These are phyloP conservation scores for Rhinogobius similis DNA, from an alignment of 2,113 vertebrate genomes.

Conservation along the genomic window DNA sequence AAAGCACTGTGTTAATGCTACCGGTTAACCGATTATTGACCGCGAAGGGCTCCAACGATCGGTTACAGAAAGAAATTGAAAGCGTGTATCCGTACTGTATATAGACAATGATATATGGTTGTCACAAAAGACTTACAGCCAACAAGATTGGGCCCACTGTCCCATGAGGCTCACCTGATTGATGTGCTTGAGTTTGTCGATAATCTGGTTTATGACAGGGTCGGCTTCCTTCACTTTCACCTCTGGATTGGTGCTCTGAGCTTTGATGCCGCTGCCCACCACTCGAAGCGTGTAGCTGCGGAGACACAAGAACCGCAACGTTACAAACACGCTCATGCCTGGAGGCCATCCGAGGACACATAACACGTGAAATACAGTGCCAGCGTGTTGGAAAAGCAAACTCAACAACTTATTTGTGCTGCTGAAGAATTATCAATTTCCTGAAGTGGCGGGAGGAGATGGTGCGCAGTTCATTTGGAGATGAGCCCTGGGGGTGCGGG, in stretches of 20 bases:
- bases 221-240: constrained; percentile 87
- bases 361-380: neutral
- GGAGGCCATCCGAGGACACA: neutral
- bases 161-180: constrained; percentile 83
- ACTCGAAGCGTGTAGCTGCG: constrained; percentile 84
- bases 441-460: constrained; percentile 26
- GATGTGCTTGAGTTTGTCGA: constrained; percentile 91
- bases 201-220: constrained; percentile 86
- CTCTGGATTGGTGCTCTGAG: constrained; percentile 86
- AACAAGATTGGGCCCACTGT: neutral
- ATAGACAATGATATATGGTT: neutral
- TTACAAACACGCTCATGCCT: too few species aligned
- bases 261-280: constrained; percentile 86
- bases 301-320: constrained; percentile 3
- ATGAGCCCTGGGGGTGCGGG: constrained; percentile 24
- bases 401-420: neutral
- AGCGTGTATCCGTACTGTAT: too few species aligned
- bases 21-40: too few species aligned
- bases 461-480: constrained; percentile 27
- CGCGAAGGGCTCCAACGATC: too few species aligned
- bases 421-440: constrained; percentile 42
- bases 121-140: neutral
- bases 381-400: constrained; percentile 14
- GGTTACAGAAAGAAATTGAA: too few species aligned
- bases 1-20: too few species aligned